Percentiles rank a stretch among this genome's conserved stretches.
Conservation (phyloP, 2,113 vertebrate species). For the Prunella fulvescens region DNA sequence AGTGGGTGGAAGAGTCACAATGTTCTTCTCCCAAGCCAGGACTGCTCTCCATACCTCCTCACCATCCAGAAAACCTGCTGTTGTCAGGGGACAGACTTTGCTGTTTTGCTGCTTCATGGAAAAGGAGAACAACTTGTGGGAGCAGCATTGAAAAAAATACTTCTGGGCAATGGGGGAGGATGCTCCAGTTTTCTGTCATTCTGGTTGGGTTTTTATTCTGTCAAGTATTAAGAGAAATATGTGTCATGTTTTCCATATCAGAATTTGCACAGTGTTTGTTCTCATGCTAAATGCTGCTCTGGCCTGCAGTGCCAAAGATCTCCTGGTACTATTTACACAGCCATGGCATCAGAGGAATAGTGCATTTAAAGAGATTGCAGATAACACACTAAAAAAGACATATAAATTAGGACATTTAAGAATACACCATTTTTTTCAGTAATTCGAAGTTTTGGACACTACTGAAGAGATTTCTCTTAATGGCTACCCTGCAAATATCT, state of each 20-base stretch:
- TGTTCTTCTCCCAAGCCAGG: not conserved
- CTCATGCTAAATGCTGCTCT: not conserved
- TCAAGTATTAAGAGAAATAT: not conserved
- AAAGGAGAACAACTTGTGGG: not conserved
- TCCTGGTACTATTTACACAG: not conserved
- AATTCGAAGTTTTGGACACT: not conserved
- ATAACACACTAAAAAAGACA: not conserved
- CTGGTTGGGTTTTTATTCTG: not conserved
- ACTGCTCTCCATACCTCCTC: rapidly evolving
- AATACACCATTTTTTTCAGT: not conserved
- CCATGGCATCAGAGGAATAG: not conserved
- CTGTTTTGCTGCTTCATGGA: not conserved
- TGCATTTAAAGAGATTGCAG: not conserved
- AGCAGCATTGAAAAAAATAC: not conserved
- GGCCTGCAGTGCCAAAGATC: not conserved
- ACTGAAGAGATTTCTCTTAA: not conserved
- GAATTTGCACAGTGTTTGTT: not conserved
- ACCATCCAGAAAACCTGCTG: not conserved
- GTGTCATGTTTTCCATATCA: not conserved
- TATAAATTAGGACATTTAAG: not conserved
- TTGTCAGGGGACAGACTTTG: not conserved
- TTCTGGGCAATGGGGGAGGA: not conserved
- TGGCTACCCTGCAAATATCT: not conserved
- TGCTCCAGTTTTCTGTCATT: not conserved
- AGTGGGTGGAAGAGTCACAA: not conserved